Conservation (phyloP, 2,888 invertebrate genomes). For the Pseudococcus jackbeardsleyi region DNA sequence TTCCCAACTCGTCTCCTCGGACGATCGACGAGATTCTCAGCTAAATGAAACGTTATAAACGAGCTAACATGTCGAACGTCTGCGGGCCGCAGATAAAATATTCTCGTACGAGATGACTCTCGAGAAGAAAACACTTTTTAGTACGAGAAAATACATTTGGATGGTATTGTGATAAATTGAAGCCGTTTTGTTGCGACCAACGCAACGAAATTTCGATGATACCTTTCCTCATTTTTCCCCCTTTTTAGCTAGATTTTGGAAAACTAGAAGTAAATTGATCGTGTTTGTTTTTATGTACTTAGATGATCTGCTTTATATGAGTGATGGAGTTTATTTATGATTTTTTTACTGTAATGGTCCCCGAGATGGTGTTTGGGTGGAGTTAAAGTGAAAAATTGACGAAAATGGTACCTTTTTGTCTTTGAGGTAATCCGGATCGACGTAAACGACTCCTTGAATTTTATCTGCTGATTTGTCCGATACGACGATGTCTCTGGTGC, state of each 20-base stretch:
- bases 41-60: slow-evolving; percentile 38
- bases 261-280: slow-evolving; percentile 8
- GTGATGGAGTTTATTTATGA: slow-evolving; percentile 1
- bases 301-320: slow-evolving; percentile 39
- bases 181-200: background rate
- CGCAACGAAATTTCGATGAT: background rate
- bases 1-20: too few species aligned
- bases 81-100: slow-evolving; percentile 37
- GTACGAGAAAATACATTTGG: slow-evolving; percentile 13
- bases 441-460: slow-evolving; percentile 90
- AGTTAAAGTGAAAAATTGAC: background rate
- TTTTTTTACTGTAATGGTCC: background rate
- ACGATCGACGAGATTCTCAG: background rate
- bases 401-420: slow-evolving; percentile 78
- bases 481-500: slow-evolving; percentile 84
- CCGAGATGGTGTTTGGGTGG: background rate
- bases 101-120: background rate
- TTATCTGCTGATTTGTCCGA: slow-evolving; percentile 81
- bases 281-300: slow-evolving; percentile 46
- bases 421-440: slow-evolving; percentile 88
- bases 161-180: slow-evolving; percentile 42
- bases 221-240: background rate
- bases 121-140: background rate
- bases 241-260: background rate
- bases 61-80: slow-evolving; percentile 9